Base-by-base conservation (phyloP, 1,140 invertebrate genomes). In the Streblospio benedicti region DNA sequence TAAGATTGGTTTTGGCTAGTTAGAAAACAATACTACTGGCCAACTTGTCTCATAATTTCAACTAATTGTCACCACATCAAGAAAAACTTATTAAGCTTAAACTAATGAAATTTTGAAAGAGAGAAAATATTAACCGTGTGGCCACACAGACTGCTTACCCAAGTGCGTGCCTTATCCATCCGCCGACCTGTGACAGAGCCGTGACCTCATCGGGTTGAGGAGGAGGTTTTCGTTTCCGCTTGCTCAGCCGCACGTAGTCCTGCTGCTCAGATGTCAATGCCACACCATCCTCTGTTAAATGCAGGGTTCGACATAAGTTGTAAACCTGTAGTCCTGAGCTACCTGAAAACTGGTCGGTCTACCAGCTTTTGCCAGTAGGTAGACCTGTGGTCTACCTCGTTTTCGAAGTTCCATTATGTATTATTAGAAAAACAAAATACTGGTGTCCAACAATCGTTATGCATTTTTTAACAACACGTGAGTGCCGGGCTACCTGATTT, bases 171-270 rank as follows among this genome's bases (percentile, higher is more conserved):
- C 69, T 65, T 9, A 67, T 60, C 74, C 74, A 76, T 20, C 70
- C 67, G 0, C 64, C 67, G 12, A 55, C 50, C 1, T 61, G 44
- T 14, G 63, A 44, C 27, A 65, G 49, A 6, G 66, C 52, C 6
- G 56, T 20, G 31, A 59, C 53, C 38, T 71, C 69, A 49, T 76
- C 74, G 25, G 69, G 51, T 0, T 60, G 57, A 18, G 67, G 59
- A 1, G 68, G 66, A 35, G 65, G 63, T 61, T 72, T 73, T 20
- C 72, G 62, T 51, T 74, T 74, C 25, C 74, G 53, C 38, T 72
- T 71, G 44, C 72, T 67, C n/a, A 63, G 59, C 18, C 69, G 50
- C 16, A 30, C 27, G 27, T 27, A 25, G 41, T 23, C 6, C 41
- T 23, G n/a, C n/a, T n/a, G n/a, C n/a, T n/a, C n/a, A n/a, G n/a